These are phyloP conservation scores for Microplitis manilae DNA, from an alignment of 2,888 invertebrate genomes.

Conservation along the genomic window DNA sequence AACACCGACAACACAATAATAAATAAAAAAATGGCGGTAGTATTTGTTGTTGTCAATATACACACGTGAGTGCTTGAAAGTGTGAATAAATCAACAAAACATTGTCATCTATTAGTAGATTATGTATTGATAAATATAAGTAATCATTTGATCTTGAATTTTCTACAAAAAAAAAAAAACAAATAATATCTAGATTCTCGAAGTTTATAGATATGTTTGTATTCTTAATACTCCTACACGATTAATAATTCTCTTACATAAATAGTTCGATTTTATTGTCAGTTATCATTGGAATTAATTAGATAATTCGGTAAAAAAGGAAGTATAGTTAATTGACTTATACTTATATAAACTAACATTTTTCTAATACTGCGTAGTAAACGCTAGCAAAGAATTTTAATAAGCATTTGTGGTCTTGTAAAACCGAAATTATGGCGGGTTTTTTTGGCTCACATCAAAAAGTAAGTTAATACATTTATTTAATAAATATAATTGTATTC, in stretches of 20 bases:
- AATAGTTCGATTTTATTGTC: not conserved
- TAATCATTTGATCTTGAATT: not conserved
- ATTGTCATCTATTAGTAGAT: not conserved
- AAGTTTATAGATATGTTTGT: not conserved
- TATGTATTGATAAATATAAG: not conserved
- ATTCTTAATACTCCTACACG: not conserved
- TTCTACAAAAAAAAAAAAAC: not conserved
- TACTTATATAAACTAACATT: not conserved
- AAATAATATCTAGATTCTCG: not conserved
- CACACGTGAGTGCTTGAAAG: not conserved
- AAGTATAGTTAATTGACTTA: not conserved
- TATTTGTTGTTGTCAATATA: not conserved
- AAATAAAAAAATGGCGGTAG: not conserved
- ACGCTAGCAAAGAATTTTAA: not conserved
- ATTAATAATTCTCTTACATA: not conserved
- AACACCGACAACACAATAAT: not conserved
- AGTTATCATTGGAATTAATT: not conserved
- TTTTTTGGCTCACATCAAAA: not conserved
- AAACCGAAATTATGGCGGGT: not conserved
- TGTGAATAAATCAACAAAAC: not conserved
- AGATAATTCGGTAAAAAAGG: not conserved
- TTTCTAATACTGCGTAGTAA: not conserved
- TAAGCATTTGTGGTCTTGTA: not conserved
- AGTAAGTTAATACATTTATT: not conserved
- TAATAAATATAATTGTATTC: too few species aligned